Percentiles rank a stretch among this genome's conserved stretches.
Conservation (phyloP, 23 tunicate genomes). For the Clavelina lepadiformis region DNA sequence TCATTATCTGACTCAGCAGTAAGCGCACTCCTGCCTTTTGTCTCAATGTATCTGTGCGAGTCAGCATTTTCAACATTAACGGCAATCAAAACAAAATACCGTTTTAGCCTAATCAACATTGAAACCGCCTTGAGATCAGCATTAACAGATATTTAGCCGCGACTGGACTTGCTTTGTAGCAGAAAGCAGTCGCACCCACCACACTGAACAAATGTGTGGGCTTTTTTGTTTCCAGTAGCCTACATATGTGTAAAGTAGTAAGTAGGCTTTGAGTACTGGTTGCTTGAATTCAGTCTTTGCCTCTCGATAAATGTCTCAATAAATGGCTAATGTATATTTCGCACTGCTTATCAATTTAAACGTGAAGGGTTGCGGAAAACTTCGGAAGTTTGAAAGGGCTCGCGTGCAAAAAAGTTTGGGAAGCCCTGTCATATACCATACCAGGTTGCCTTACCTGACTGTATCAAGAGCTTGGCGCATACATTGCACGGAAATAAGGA, state of each 20-base stretch:
- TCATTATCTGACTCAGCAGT: slow-evolving; percentile 32
- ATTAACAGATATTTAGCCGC: slow-evolving; percentile 20
- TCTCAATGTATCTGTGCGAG: slow-evolving; percentile 23
- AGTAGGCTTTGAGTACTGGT: not conserved
- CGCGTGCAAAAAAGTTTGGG: slow-evolving; percentile 29
- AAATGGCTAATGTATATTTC: slow-evolving; percentile 15
- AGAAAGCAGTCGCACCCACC: slow-evolving; percentile 37
- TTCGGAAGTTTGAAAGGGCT: slow-evolving; percentile 14
- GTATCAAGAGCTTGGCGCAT: too few relatives aligned
- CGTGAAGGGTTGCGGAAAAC: slow-evolving; percentile 20
- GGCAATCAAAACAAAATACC: slow-evolving; percentile 27
- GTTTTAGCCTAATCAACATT: slow-evolving; percentile 25
- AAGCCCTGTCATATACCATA: slow-evolving; percentile 25
- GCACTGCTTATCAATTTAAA: slow-evolving; percentile 14
- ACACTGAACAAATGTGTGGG: slow-evolving; percentile 15
- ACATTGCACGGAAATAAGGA: too few relatives aligned
- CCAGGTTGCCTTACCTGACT: too few relatives aligned
- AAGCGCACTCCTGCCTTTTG: slow-evolving; percentile 26
- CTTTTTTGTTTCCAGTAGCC: slow-evolving; percentile 9
- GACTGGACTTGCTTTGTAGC: slow-evolving; percentile 33
- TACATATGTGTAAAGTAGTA: slow-evolving; percentile 1
- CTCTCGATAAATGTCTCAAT: slow-evolving; percentile 7
- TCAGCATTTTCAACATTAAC: slow-evolving; percentile 31
- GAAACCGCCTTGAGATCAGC: slow-evolving; percentile 23
- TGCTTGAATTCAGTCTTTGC: slow-evolving; percentile 1